Base-by-base conservation (phyloP, 37 sponge, comb jelly and placozoan genomes). In the Agelas oroides region DNA sequence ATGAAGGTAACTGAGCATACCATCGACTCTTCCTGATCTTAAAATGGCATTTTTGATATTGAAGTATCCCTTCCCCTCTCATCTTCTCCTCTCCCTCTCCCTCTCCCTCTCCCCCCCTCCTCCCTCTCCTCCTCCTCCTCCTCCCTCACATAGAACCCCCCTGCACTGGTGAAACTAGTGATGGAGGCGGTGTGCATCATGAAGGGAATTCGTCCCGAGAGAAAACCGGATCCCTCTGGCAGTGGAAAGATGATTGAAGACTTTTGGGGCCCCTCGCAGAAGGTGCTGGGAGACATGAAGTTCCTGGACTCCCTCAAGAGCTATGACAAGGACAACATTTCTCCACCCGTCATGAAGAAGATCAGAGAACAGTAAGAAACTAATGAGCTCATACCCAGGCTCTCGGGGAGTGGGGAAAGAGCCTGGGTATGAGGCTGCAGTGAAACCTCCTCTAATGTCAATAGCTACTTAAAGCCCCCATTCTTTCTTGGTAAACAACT, bases 101-200 rank as follows among this genome's bases (percentile, higher is more conserved):
- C 0, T 65, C 1, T 2, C 35, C 8, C 71, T 5, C 8, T 46
- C 46, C 3, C 8, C 6, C 46, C 46, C 46, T 8, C 46, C 46
- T 8, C 46, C 46, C 46, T 12, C 46, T 12, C 53, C 6, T 23
- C 0, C 59, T 20, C 33, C 17, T 30, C 15, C 76, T 19, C 33
- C 59, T 19, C 76, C 1, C 31, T 23, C 59, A 21, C 15, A 20
- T 1, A 94, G 93, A 96, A 98, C 62, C 99, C 99, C 46, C 96
- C 99, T 18, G 57, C 76, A 18, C 82, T 83, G 53, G 96, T 98
- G 39, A 96, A 92, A 78, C 86, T 98, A 59, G 96, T 94, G 35
- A 98, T 98, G 99, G 99, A 98, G 75, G 91, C 97, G 1, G 91
- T 98, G 41, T 98, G 99, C 71, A 92, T 98, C 75, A 96, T 98